Conservation (phyloP, 2,113 vertebrate species). For the Seriola quinqueradiata region DNA sequence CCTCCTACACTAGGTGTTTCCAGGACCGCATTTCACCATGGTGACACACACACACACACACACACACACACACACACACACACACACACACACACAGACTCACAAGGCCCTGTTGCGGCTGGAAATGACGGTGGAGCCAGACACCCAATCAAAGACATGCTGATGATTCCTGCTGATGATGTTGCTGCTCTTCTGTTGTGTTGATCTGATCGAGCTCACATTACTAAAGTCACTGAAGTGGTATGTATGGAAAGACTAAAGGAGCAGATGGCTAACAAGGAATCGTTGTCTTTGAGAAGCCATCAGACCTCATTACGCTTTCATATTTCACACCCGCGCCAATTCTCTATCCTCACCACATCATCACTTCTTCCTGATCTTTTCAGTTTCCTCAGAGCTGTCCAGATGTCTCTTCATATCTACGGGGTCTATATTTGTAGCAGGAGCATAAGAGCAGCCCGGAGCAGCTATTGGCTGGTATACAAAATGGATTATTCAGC, state of each 20-base stretch:
- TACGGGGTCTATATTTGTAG: slow-evolving; percentile 24
- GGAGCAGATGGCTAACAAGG: slow-evolving; percentile 4
- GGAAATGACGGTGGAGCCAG: no score
- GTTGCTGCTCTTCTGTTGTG: neutral
- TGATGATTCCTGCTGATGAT: no score
- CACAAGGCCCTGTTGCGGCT: no score
- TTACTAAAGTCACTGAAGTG: neutral
- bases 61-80: no score
- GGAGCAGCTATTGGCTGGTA: slow-evolving; percentile 27
- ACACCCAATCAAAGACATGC: neutral
- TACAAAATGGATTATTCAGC: slow-evolving; percentile 56
- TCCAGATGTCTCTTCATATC: slow-evolving; percentile 28
- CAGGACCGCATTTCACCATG: no score
- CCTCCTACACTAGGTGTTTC: no score
- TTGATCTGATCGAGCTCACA: neutral
- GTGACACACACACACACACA: no score
- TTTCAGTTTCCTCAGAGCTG: slow-evolving; percentile 4
- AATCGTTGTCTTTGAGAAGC: slow-evolving; percentile 2
- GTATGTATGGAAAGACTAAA: neutral
- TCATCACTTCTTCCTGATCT: slow-evolving; percentile 20
- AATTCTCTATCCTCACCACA: slow-evolving; percentile 1
- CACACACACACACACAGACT: no score
- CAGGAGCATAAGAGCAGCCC: neutral
- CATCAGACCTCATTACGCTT: slow-evolving; percentile 12
- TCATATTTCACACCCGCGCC: neutral